A percentile compares a stretch with the other conserved stretches of the same genome.
Conservation (phyloP, 2,113 vertebrate species). For the Catharus bicknelli region DNA sequence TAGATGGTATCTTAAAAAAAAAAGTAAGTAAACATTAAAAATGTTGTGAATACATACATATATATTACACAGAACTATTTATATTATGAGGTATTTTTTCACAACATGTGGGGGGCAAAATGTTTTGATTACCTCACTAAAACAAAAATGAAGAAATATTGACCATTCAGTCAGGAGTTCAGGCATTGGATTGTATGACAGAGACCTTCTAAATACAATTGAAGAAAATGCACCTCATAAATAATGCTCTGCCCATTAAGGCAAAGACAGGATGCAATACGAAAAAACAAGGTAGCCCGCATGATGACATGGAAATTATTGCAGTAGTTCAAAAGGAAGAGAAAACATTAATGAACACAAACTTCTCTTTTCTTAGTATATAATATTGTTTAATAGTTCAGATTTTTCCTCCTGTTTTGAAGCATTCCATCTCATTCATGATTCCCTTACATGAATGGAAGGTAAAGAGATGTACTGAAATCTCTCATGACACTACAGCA, state of each 20-base stretch:
- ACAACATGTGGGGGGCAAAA: neutral
- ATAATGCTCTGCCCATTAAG: neutral
- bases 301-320: neutral
- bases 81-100: neutral
- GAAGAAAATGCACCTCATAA: constrained; percentile 13
- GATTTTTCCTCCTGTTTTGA: neutral
- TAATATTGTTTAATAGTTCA: neutral
- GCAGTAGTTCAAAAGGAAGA: neutral
- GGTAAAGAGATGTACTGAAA: neutral
- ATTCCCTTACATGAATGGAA: neutral
- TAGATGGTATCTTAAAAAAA: neutral
- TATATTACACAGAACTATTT: neutral
- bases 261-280: neutral
- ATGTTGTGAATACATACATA: neutral
- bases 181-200: neutral
- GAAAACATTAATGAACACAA: neutral
- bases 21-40: neutral
- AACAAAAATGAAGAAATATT: constrained; percentile 18
- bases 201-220: neutral
- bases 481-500: neutral
- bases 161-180: neutral
- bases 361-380: neutral
- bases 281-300: neutral
- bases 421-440: neutral
- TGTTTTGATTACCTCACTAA: neutral